Evolutionary conservation across 2,888 invertebrate genomes (phyloP), one percentile per base, ranked within the genome.

Genomic region (Drepana falcataria): DNA sequence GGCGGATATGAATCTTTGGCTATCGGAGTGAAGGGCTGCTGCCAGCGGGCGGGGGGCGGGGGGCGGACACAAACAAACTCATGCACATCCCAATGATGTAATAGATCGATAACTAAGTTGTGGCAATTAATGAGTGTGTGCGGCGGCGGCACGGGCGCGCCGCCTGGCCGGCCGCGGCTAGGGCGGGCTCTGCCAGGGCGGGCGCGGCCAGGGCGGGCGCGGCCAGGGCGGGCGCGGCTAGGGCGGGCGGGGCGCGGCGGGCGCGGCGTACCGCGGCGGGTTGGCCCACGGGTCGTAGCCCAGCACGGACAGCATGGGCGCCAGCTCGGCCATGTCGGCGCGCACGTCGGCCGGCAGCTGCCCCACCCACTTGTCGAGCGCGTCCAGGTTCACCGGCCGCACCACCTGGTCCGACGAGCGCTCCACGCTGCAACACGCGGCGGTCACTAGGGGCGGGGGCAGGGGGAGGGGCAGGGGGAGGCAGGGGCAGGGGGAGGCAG

Each of bases 371-470:
- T 97, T 97, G 73, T 94, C 94, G 63, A 99, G 92, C 51, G 99
- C 99, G 87, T 99, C 99, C 77, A 97, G 92, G 92, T 99, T 99
- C 59, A 99, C 96, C 9, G 99, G 98, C 77, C 99, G 98, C 84
- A 99, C 97, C 72, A 99, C 98, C 93, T 99, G 99, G 92, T 99
- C 99, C 61, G 98, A 98, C 51, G 98, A 98, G 60, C 98, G 94
- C 91, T 99, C 99, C 81, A 98, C 97, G 89, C 98, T 98, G 92
- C 55, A 85, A 87, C 59, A 65, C 51, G 40, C 35, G 4, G 4
- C 2, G 2, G 6, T 9, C 9, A n/a, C 48, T 35, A 35, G 35
- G 2, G 48, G 5, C 4, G 48, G 1, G 48, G 35, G 48, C n/a
- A n/a, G 7, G 48, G 48, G n/a, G 35, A 1, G n/a, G 48, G 34